Conservation (phyloP, 1,140 invertebrate genomes). For the Microplitis mediator region DNA sequence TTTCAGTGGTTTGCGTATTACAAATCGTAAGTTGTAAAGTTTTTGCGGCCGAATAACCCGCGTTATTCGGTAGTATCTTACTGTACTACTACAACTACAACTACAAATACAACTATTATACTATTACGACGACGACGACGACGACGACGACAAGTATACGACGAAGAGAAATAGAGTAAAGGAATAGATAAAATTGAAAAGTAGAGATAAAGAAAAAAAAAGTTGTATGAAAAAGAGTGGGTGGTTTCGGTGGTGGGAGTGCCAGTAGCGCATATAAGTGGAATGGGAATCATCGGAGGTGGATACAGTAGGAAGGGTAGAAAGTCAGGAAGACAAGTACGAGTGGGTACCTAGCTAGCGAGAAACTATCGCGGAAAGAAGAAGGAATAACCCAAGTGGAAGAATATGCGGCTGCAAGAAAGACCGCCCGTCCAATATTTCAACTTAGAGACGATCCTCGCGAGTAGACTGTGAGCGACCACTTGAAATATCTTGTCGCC, state of each 20-base stretch:
- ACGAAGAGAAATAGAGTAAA: constrained; percentile 16
- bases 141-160: no score
- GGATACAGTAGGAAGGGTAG: neutral
- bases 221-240: neutral
- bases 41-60: constrained; percentile 20
- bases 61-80: neutral
- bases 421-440: constrained; percentile 38
- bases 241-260: neutral
- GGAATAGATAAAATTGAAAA: constrained; percentile 28
- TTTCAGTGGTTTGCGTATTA: constrained; percentile 15
- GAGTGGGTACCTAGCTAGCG: constrained; percentile 1
- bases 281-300: neutral
- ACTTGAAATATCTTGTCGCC: constrained; percentile 43
- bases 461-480: constrained; percentile 33
- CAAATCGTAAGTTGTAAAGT: constrained; percentile 37
- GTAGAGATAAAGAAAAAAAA: constrained; percentile 3
- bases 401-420: constrained; percentile 39
- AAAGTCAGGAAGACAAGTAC: constrained; percentile 9
- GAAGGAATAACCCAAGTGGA: constrained; percentile 31
- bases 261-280: neutral
- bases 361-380: neutral
- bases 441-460: constrained; percentile 26
- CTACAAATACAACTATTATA: no score
- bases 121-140: no score
- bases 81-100: no score